Evolutionary conservation across 1,140 invertebrate genomes (phyloP).

Genomic region (Drosophila bocqueti): DNA sequence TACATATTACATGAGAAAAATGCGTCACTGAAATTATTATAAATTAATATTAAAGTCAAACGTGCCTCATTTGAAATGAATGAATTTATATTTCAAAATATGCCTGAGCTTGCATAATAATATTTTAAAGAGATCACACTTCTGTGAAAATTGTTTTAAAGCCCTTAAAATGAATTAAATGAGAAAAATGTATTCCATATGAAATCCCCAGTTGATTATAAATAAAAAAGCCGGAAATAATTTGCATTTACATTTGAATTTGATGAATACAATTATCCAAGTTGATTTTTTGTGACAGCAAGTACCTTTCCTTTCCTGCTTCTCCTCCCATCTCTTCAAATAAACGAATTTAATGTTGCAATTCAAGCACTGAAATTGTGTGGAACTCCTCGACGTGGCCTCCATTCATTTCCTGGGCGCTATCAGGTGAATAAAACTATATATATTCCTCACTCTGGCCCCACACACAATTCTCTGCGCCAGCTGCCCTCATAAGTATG

Average conservation of each 20-base stretch:
- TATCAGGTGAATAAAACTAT: conserved; percentile 27
- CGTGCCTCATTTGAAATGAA: neutral
- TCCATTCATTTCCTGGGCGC: conserved; percentile 19
- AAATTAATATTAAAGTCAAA: neutral
- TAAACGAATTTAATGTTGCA: conserved; percentile 14
- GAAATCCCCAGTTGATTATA: neutral
- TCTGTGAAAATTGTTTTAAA: neutral
- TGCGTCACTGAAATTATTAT: neutral
- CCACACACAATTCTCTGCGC: conserved; percentile 5
- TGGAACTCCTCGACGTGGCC: neutral
- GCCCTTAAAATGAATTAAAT: neutral
- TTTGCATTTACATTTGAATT: neutral
- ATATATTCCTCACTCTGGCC: conserved; percentile 3
- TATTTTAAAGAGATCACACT: neutral
- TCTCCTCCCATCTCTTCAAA: neutral
- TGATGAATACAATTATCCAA: neutral
- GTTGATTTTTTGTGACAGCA: neutral
- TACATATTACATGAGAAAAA: neutral
- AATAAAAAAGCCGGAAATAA: neutral
- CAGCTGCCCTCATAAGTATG: conserved; percentile 41
- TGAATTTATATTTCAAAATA: neutral
- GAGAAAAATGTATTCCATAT: neutral
- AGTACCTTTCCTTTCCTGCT: neutral
- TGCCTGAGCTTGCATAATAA: no score
- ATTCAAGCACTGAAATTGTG: conserved; percentile 3